Conservation (phyloP, 2,113 vertebrate genomes). For the Ceyx cyanopectus region DNA sequence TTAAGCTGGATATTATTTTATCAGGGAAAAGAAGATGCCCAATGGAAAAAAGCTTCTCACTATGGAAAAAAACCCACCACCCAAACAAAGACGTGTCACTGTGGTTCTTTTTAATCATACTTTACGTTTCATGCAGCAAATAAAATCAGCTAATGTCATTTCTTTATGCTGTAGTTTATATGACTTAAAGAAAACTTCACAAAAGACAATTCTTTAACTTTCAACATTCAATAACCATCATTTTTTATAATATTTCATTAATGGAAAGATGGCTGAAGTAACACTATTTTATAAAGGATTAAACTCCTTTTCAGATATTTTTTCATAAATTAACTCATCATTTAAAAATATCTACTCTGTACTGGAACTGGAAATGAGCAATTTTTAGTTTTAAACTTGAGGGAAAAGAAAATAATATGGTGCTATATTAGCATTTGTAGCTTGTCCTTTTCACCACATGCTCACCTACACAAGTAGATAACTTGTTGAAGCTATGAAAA, state of each 20-base stretch:
- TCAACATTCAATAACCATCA: not conserved
- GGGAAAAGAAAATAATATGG: not conserved
- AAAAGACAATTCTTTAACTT: not conserved
- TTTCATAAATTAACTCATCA: not conserved
- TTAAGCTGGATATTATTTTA: not conserved
- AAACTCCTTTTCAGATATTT: not conserved
- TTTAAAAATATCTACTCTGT: not conserved
- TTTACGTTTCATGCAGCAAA: not conserved
- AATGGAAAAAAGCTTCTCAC: not conserved
- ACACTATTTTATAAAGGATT: not conserved
- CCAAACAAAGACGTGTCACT: not conserved
- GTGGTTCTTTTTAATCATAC: not conserved
- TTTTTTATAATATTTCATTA: not conserved
- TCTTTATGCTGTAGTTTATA: not conserved
- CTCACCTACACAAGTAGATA: not conserved
- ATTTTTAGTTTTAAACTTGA: constrained; percentile 4
- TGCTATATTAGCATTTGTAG: not conserved
- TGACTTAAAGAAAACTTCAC: not conserved
- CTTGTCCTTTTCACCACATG: not conserved
- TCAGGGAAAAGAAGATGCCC: not conserved
- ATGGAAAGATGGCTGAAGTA: not conserved
- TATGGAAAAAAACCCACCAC: not conserved
- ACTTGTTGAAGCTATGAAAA: not conserved
- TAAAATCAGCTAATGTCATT: not conserved
- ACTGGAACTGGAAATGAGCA: not conserved